Evolutionary conservation across 2,113 vertebrate genomes (phyloP).

Genomic region (Naja naja): DNA sequence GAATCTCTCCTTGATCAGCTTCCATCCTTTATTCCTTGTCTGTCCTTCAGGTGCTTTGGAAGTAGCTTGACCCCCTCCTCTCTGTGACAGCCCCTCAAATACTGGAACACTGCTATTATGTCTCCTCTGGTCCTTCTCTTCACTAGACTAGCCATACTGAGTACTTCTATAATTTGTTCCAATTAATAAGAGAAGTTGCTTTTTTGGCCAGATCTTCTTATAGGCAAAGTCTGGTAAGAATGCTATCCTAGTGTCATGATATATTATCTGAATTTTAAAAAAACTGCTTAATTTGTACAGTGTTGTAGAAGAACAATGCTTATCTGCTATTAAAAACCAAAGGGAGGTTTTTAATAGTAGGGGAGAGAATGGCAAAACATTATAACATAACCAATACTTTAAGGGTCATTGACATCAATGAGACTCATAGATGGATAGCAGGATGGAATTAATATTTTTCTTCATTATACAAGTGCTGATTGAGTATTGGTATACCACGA

Average conservation of each 20-base stretch:
- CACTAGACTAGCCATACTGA: too few relatives aligned
- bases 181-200: not conserved
- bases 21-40: too few relatives aligned
- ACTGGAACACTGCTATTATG: too few relatives aligned
- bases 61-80: too few relatives aligned
- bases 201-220: not conserved
- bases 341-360: not conserved
- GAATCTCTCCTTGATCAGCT: too few relatives aligned
- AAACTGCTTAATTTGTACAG: not conserved
- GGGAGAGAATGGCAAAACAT: not conserved
- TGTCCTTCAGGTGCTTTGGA: too few relatives aligned
- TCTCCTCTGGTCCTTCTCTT: too few relatives aligned
- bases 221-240: not conserved
- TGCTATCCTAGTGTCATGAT: not conserved
- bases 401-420: not conserved
- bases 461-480: not conserved
- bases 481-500: conserved; percentile 12
- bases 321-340: not conserved
- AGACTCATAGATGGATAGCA: not conserved
- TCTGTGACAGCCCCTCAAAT: too few relatives aligned
- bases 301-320: not conserved
- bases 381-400: not conserved
- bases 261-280: not conserved
- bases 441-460: not conserved
- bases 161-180: not conserved